phyloP scores from a whole-genome alignment of 2,888 invertebrate species.

The Cheilosia vulpina region DNA sequence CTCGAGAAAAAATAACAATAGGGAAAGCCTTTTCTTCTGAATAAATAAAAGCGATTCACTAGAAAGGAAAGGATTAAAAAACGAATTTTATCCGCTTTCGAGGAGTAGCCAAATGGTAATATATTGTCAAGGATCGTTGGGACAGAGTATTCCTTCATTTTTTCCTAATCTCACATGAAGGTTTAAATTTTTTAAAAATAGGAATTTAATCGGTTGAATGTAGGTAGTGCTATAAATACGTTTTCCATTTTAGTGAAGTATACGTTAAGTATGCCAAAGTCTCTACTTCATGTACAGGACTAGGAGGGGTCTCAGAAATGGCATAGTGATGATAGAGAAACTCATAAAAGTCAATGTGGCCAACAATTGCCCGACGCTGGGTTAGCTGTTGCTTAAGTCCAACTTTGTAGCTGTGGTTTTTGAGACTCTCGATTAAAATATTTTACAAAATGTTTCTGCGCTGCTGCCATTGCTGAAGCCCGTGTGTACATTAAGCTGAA shows the following conservation, averaged over 20 bases:
- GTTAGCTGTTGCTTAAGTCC: no score
- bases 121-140: constrained; percentile 13
- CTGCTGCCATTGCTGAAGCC: no score
- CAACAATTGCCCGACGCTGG: no score
- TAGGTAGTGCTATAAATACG: neutral
- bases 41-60: neutral
- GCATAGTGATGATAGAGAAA: no score
- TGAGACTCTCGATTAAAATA: no score
- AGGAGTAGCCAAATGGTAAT: neutral
- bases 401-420: no score
- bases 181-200: neutral
- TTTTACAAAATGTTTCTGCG: no score
- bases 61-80: neutral
- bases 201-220: neutral
- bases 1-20: neutral
- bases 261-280: neutral
- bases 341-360: no score
- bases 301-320: no score
- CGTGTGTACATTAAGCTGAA: no score
- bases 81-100: neutral
- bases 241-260: neutral
- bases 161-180: neutral
- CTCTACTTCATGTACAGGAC: neutral
- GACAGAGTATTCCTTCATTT: neutral
- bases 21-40: neutral